Conservation (phyloP, 2,888 invertebrate species). For the Oxycera nigricornis region DNA sequence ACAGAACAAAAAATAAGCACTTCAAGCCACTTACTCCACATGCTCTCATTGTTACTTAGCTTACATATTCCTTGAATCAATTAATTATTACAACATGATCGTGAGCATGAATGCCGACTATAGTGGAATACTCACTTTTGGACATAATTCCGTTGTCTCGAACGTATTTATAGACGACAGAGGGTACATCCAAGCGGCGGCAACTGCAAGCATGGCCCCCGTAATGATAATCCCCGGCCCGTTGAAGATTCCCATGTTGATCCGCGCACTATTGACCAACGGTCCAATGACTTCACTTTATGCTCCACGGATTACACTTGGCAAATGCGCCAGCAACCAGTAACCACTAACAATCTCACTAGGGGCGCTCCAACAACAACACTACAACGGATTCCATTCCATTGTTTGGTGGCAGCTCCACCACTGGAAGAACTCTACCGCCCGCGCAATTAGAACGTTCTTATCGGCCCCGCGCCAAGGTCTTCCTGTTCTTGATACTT, state of each 20-base stretch:
- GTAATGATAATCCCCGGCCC: slow-evolving; percentile 2
- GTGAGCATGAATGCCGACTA: background rate
- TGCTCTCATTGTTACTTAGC: too few species aligned
- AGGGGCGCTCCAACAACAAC: background rate
- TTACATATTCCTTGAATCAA: too few species aligned
- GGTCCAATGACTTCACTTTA: background rate
- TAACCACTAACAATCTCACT: background rate
- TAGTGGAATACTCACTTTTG: slow-evolving; percentile 47
- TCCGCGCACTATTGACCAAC: slow-evolving; percentile 16
- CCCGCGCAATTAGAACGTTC: background rate
- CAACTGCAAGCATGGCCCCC: background rate
- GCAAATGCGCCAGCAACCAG: background rate
- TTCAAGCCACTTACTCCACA: too few species aligned
- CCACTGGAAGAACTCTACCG: background rate
- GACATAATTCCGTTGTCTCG: slow-evolving; percentile 48
- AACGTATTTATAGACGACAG: slow-evolving; percentile 48
- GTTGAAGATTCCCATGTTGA: slow-evolving; percentile 6
- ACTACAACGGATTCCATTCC: background rate
- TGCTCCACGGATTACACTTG: background rate
- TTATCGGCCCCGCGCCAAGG: slow-evolving; percentile 14
- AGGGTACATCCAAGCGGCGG: slow-evolving; percentile 47
- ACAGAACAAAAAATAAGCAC: too few species aligned
- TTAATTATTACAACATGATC: too few species aligned
- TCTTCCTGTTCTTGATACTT: slow-evolving; percentile 20
- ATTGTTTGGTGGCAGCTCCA: background rate